Conservation (phyloP, 2,888 invertebrate species). For the Hemistola chrysoprasaria region DNA sequence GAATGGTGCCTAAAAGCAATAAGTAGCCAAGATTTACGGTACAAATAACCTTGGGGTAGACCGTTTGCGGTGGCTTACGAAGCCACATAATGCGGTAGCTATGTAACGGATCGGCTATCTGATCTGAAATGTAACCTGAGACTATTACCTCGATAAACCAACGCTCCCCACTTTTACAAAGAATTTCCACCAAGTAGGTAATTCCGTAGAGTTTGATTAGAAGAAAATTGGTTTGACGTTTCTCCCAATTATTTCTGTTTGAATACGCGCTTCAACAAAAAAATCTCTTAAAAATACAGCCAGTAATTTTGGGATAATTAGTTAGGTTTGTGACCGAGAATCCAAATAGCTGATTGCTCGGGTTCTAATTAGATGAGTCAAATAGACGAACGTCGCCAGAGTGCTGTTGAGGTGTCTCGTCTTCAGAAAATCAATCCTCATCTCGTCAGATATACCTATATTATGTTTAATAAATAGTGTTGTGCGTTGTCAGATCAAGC, state of each 20-base stretch:
- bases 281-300: conserved; percentile 14
- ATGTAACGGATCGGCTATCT: conserved; percentile 48
- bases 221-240: conserved; percentile 27
- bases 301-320: conserved; percentile 13
- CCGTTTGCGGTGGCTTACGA: conserved; percentile 58
- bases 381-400: neutral
- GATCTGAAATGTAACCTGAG: conserved; percentile 67
- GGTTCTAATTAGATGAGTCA: conserved; percentile 10
- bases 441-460: conserved; percentile 4
- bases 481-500: neutral
- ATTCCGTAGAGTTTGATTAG: conserved; percentile 27
- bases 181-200: conserved; percentile 22
- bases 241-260: conserved; percentile 24
- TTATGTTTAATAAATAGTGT: too few relatives aligned
- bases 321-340: conserved; percentile 4
- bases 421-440: too few relatives aligned
- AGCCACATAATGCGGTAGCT: conserved; percentile 67
- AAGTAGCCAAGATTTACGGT: conserved; percentile 19
- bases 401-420: conserved; percentile 1
- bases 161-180: conserved; percentile 24
- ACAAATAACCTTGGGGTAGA: conserved; percentile 33
- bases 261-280: conserved; percentile 12
- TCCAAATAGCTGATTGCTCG: conserved; percentile 7
- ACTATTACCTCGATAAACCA: conserved; percentile 35
- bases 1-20: conserved; percentile 16